These are phyloP conservation scores for Atta texana DNA, from an alignment of 1,140 invertebrate genomes.

Conservation along the genomic window DNA sequence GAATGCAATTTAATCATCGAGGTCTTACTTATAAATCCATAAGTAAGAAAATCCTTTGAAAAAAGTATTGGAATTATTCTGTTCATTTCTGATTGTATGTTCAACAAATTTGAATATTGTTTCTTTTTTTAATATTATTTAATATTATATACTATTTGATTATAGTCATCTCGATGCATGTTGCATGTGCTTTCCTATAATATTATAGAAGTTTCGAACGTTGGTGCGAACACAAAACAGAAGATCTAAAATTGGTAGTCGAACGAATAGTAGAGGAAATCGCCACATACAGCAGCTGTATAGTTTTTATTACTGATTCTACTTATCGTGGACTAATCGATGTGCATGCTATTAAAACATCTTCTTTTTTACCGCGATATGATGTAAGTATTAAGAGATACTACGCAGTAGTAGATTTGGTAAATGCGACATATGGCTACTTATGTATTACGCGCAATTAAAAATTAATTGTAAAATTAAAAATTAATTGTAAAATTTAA, in stretches of 20 bases:
- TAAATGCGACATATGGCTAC: no score
- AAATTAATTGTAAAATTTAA: background rate
- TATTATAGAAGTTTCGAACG: constrained; percentile 33
- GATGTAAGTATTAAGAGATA: constrained; percentile 67
- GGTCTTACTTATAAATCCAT: no score
- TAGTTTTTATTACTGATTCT: constrained; percentile 80
- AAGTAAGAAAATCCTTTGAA: no score
- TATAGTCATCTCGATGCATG: no score
- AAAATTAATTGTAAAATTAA: no score
- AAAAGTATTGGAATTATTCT: no score
- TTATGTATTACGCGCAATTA: background rate
- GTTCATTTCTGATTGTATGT: no score
- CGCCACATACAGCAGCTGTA: constrained; percentile 74
- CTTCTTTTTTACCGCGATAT: constrained; percentile 72
- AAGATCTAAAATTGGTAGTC: constrained; percentile 75
- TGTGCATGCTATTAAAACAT: constrained; percentile 34
- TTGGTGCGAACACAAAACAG: constrained; percentile 85
- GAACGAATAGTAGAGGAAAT: constrained; percentile 78
- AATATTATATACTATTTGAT: no score
- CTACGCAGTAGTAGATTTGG: no score
- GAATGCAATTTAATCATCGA: no score
- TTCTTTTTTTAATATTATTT: no score
- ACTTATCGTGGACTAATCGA: constrained; percentile 77
- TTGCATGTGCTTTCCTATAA: background rate
- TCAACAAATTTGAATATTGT: no score